Evolutionary conservation across 2,797 vertebrate genomes (phyloP), one percentile per base, ranked within the genome.

Genomic region (Hipposideros larvatus): DNA sequence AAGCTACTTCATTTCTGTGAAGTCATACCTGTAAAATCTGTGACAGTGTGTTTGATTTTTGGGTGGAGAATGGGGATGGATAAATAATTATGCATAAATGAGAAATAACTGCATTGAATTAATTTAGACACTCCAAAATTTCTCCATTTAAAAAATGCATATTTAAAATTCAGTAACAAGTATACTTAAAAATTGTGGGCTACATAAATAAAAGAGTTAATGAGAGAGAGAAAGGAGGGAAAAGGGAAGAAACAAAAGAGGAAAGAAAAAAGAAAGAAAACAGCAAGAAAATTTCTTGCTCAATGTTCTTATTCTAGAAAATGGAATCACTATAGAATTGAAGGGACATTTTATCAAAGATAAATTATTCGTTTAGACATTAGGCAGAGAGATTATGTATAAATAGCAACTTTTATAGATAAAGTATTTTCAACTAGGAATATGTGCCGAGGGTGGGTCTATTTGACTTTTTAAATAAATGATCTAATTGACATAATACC

Each of bases 311-410:
- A 57, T 46, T 68, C 75, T 68, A 75, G 34, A 82, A 86, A 91
- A 70, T 28, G 16, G 2, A 87, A 37, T 95, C 55, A 79, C 51
- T 37, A 59, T 41, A 21, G 11, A 66, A 91, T 61, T 87, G 43
- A 37, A 80, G n/a, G 14, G 80, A 31, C 1, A 41, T 24, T 73
- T 91, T 79, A 37, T 82, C 78, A 70, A 70, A 11, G 16, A 41
- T 63, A 78, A 84, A 65, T 57, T 70, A 63, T 41, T 91, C 77
- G 26, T 71, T 87, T 88, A 59, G 48, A 93, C 83, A 93, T 91
- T 83, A 82, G 9, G 43, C 26, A 87, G 65, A 65, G 77, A 53
- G 31, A 55, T 70, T 57, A 75, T 46, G 5, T 53, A 92, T n/a
- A 77, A 84, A 78, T 63, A 15, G 6, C 15, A 46, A 13, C 61